A percentile compares a stretch with the other conserved stretches of the same genome.
These are phyloP conservation scores for Peromyscus nudipes DNA, from an alignment of 2,797 vertebrate genomes.

Conservation along the genomic window DNA sequence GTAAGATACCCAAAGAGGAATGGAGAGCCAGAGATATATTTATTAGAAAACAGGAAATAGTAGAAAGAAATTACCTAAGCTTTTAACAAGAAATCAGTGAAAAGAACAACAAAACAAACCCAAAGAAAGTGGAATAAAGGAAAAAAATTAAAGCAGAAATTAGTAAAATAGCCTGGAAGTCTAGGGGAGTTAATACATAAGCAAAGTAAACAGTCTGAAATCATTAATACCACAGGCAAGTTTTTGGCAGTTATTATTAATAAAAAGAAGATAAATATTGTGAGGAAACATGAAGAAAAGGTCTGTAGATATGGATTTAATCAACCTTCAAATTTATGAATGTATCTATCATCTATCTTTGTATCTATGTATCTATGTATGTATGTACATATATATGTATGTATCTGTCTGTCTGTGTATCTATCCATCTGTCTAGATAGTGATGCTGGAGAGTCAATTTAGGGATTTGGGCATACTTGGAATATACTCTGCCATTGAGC, in stretches of 20 bases:
- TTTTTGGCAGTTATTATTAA: not conserved
- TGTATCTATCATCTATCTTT: not conserved
- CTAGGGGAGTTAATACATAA: not conserved
- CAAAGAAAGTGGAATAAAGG: not conserved
- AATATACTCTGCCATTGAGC: not conserved
- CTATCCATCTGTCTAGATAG: not conserved
- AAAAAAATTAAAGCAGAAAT: not conserved
- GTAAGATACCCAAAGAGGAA: not conserved
- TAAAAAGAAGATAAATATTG: not conserved
- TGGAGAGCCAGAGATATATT: not conserved
- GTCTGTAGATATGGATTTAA: not conserved
- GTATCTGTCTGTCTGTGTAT: not conserved
- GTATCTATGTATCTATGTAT: not conserved
- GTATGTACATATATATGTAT: not conserved
- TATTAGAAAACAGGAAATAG: conserved; percentile 58
- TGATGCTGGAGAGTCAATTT: not conserved
- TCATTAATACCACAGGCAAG: not conserved
- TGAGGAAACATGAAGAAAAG: not conserved
- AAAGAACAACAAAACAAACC: conserved; percentile 16
- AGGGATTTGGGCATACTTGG: not conserved
- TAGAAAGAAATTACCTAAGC: conserved; percentile 45
- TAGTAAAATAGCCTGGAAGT: conserved; percentile 4
- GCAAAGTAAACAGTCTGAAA: conserved; percentile 24
- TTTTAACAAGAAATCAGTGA: conserved; percentile 40
- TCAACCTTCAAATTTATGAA: not conserved